Evolutionary conservation across 1,140 invertebrate genomes (phyloP), one percentile per base, ranked within the genome.

Genomic region (Euura saliciscinereae): DNA sequence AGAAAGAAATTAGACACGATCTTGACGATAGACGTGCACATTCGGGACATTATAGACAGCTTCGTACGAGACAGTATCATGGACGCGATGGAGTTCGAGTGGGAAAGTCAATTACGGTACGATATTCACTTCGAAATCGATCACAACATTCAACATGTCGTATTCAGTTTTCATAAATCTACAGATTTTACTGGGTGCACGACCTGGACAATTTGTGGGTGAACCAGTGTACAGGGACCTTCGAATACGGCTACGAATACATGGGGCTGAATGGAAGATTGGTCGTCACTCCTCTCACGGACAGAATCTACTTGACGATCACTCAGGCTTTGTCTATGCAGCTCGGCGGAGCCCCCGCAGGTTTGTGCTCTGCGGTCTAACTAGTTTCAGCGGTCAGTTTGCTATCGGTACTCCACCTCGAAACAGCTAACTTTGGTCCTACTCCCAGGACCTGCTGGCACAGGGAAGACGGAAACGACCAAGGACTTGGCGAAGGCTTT

Each of bases 191-290:
- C 82, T 98, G 96, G 96, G 86, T 93, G 2, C 95, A 93, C 80
- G 90, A 92, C 75, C 87, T 92, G 44, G 95, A 97, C 83, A 94
- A 96, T 77, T 83, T 97, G 4, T 91, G 92, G 82, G 92, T 97
- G 6, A 88, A 92, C 66, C 96, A 98, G 79, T 98, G 96, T 82
- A 95, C 94, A 1, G 95, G 94, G 46, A 84, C 88, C 43, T 97
- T 98, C 82, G 93, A 96, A 71, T 98, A 97, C 81, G 96, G 96
- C 11, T 98, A 97, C 79, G 96, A 98, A 82, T 98, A 97, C 80
- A 97, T 97, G 95, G 97, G 97, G 0, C 86, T 97, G 1, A 97
- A 97, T 86, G 95, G 94, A 2, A 90, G 96, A 73, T 87, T 98
- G 65, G 96, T 98, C 2, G 95, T 98, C 13, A 98, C 96, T 1